Evolutionary conservation across 1,140 invertebrate species (phyloP).

Genomic region (Drosophila littoralis): DNA sequence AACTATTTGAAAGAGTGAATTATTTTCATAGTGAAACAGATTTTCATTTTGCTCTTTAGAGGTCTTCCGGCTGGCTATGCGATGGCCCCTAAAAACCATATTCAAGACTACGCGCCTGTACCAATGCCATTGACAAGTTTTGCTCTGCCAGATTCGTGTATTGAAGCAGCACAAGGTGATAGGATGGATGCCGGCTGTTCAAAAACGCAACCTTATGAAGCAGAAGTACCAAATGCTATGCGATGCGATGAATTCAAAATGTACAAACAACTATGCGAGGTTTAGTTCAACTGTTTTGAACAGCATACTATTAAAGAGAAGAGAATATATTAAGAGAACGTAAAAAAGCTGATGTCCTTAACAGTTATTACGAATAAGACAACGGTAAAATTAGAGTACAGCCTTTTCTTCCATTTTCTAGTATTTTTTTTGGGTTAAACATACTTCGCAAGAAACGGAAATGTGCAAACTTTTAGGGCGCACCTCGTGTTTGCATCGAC

Average conservation of each 20-base stretch:
- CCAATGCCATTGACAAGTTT: conserved; percentile 58
- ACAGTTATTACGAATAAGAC: no score
- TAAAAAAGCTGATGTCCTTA: no score
- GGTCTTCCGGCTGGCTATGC: conserved; percentile 33
- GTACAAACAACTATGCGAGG: conserved; percentile 34
- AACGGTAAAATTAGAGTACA: no score
- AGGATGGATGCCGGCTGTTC: conserved; percentile 41
- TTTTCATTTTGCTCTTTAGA: conserved; percentile 10
- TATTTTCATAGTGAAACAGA: conserved; percentile 11
- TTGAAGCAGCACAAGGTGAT: conserved; percentile 49
- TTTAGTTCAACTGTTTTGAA: conserved; percentile 11
- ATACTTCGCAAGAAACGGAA: neutral
- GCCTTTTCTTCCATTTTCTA: neutral
- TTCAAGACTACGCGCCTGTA: conserved; percentile 43
- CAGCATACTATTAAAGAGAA: no score
- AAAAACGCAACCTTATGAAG: conserved; percentile 37
- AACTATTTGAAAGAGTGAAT: neutral
- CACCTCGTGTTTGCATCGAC: conserved; percentile 31
- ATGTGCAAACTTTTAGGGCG: conserved; percentile 5
- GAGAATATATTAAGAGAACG: no score
- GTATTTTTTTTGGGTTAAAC: neutral
- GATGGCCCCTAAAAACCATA: conserved; percentile 26
- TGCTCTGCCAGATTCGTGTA: conserved; percentile 28
- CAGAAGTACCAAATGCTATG: conserved; percentile 29
- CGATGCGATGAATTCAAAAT: conserved; percentile 33